Evolutionary conservation across 2,797 vertebrate species (phyloP).

Genomic region (Hypotaenidia okinawae): DNA sequence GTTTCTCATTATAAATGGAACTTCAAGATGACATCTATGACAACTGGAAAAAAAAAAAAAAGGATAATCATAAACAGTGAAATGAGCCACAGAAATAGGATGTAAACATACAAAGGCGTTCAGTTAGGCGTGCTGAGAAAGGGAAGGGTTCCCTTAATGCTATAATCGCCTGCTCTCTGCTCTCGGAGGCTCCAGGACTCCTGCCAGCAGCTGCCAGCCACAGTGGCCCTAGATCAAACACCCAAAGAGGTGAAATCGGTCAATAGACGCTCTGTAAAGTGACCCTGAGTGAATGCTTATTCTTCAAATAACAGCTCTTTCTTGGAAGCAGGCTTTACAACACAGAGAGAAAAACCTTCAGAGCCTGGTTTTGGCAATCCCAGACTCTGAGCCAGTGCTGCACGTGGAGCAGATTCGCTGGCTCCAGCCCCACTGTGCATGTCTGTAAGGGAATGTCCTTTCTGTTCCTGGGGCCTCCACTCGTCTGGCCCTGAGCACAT

Average conservation of each 20-base stretch:
- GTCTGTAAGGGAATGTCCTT: accelerated
- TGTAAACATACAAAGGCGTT: slow-evolving; percentile 19
- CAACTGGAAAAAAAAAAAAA: background rate
- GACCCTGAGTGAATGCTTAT: background rate
- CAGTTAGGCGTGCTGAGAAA: background rate
- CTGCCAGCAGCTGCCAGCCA: background rate
- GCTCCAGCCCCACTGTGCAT: background rate
- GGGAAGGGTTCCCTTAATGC: background rate
- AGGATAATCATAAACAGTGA: slow-evolving; percentile 4
- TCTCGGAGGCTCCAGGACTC: background rate
- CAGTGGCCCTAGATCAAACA: background rate
- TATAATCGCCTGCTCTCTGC: background rate
- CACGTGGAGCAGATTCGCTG: background rate
- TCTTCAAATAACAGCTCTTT: background rate
- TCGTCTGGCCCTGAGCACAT: background rate
- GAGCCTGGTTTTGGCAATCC: background rate
- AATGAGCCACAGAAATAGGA: slow-evolving; percentile 42
- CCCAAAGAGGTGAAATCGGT: background rate
- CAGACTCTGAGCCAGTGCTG: background rate
- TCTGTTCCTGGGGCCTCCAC: background rate
- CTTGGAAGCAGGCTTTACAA: background rate
- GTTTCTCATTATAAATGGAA: slow-evolving; percentile 51
- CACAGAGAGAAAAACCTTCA: background rate
- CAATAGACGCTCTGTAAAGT: background rate
- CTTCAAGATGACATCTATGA: slow-evolving; percentile 38